phyloP scores from a whole-genome alignment of 2,888 invertebrate genomes.

The Drosophila mettleri region DNA sequence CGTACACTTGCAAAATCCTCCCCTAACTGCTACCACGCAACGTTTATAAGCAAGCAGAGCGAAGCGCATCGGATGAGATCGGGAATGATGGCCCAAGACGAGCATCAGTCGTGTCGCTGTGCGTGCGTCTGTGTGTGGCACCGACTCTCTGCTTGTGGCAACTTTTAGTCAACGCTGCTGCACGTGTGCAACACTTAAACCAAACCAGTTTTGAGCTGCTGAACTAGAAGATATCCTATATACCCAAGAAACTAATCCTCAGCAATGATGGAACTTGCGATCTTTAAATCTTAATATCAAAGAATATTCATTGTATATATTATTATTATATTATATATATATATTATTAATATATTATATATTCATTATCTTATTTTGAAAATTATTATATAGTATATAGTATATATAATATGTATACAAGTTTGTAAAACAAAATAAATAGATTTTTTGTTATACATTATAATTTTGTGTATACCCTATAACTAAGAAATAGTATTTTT shows the following conservation, averaged over 20 bases:
- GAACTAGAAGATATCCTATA: conserved; percentile 21
- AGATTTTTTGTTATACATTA: too few relatives aligned
- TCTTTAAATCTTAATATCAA: too few relatives aligned
- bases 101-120: conserved; percentile 69
- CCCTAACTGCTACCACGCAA: conserved; percentile 78
- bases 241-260: neutral
- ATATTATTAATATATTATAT: neutral
- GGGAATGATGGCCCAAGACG: conserved; percentile 50
- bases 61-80: conserved; percentile 42
- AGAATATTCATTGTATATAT: too few relatives aligned
- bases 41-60: conserved; percentile 48
- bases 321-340: neutral
- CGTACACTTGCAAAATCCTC: conserved; percentile 78
- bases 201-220: neutral
- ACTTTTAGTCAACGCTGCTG: conserved; percentile 46
- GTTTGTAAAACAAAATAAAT: too few relatives aligned
- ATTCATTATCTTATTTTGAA: too few relatives aligned
- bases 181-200: conserved; percentile 50
- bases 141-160: conserved; percentile 56
- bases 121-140: conserved; percentile 55
- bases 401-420: too few relatives aligned
- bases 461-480: too few relatives aligned
- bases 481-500: neutral
- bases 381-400: too few relatives aligned
- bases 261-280: too few relatives aligned